Evolutionary conservation across 2,113 vertebrate genomes (phyloP).

Genomic region (Dermatemys mawii): DNA sequence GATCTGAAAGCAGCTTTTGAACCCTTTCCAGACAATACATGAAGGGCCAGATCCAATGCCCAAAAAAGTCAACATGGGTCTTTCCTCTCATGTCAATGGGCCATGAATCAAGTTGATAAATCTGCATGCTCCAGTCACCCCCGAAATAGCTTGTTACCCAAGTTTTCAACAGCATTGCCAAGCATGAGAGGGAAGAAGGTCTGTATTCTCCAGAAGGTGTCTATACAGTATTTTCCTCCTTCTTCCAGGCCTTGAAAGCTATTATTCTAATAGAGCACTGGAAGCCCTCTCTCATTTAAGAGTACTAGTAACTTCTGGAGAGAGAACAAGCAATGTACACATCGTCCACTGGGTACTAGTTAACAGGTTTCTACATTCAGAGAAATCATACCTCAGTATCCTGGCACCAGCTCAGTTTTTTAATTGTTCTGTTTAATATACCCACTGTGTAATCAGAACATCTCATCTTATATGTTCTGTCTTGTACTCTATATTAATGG

Average conservation of each 20-base stretch:
- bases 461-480: neutral
- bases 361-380: slow-evolving; percentile 4
- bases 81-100: neutral
- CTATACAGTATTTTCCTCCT: neutral
- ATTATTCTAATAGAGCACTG: neutral
- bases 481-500: neutral
- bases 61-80: neutral
- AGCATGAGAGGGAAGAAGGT: neutral
- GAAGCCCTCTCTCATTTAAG: neutral
- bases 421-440: neutral
- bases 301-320: neutral
- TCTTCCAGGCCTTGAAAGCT: neutral
- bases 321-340: neutral
- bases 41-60: neutral
- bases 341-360: slow-evolving; percentile 15
- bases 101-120: neutral
- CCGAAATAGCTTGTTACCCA: neutral
- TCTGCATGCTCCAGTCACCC: neutral
- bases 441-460: neutral
- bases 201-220: neutral
- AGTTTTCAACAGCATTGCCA: neutral
- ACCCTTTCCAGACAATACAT: neutral
- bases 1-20: neutral
- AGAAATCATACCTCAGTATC: slow-evolving; percentile 36
- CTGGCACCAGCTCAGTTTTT: neutral